phyloP scores from a whole-genome alignment of 2,797 vertebrate genomes.

The Liparis tanakae region DNA sequence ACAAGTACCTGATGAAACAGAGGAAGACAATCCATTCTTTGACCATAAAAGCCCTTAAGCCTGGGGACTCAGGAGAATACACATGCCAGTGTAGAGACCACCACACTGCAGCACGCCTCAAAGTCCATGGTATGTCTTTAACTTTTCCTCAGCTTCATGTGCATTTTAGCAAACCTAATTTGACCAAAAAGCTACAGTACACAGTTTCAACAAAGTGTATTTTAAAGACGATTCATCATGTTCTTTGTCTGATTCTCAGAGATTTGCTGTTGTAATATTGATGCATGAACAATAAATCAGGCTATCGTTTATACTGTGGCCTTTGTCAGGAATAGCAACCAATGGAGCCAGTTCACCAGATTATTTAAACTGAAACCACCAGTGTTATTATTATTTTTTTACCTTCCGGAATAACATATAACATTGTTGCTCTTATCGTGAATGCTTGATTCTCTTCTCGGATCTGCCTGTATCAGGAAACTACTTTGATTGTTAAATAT shows the following conservation, averaged over 20 bases:
- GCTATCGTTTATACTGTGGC: not conserved
- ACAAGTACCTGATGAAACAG: slow-evolving; percentile 86
- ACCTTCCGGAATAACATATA: not conserved
- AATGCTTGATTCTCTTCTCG: not conserved
- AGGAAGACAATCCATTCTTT: slow-evolving; percentile 82
- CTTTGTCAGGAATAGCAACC: not conserved
- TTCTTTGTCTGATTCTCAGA: not conserved
- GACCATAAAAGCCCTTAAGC: slow-evolving; percentile 80
- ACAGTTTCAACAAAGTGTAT: not conserved
- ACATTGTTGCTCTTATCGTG: not conserved
- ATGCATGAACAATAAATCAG: not conserved
- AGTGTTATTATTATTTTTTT: not conserved
- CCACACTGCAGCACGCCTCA: slow-evolving; percentile 77
- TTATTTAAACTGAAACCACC: not conserved
- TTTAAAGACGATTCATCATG: not conserved
- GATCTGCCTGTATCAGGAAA: not conserved
- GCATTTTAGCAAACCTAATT: not conserved
- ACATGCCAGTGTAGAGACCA: slow-evolving; percentile 78
- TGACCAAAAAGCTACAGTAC: not conserved
- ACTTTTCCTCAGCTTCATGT: not conserved
- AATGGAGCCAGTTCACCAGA: not conserved
- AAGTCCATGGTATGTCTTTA: slow-evolving; percentile 72
- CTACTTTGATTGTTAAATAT: not conserved
- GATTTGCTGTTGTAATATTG: not conserved
- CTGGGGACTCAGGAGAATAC: slow-evolving; percentile 77